Conservation (phyloP, 1,140 invertebrate genomes). For the Cotesia glomerata region DNA sequence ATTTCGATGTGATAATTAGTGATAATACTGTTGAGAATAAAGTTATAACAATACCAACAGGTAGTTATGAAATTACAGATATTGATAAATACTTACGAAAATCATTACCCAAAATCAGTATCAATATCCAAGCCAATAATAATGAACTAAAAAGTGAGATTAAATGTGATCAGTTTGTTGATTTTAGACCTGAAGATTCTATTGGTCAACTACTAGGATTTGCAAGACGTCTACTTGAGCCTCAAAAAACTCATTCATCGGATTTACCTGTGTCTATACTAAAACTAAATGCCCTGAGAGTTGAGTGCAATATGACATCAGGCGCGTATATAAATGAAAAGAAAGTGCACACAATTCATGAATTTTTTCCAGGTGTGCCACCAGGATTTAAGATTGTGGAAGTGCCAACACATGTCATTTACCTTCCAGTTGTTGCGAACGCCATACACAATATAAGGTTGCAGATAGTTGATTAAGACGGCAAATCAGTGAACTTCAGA, state of each 20-base stretch:
- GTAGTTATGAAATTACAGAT: conserved; percentile 49
- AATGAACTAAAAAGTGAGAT: neutral
- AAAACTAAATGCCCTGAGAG: neutral
- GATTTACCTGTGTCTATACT: too few relatives aligned
- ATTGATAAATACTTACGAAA: conserved; percentile 36
- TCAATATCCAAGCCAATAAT: neutral
- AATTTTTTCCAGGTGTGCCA: neutral
- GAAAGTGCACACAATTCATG: neutral
- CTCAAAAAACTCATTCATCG: too few relatives aligned
- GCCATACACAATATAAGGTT: neutral
- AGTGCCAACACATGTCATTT: neutral
- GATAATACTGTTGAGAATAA: conserved; percentile 33
- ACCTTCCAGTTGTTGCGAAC: neutral
- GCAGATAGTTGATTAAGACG: neutral
- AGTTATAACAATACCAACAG: conserved; percentile 42
- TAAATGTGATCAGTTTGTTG: too few relatives aligned
- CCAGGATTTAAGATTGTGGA: neutral
- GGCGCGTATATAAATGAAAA: neutral
- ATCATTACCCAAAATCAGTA: neutral
- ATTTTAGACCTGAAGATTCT: too few relatives aligned
- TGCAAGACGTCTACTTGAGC: too few relatives aligned
- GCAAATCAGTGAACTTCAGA: neutral
- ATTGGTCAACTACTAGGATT: too few relatives aligned
- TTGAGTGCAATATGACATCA: neutral
- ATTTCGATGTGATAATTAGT: too few relatives aligned